Evolutionary conservation across 2,888 invertebrate species (phyloP).

Genomic region (Lepidocyrtoides sp.): DNA sequence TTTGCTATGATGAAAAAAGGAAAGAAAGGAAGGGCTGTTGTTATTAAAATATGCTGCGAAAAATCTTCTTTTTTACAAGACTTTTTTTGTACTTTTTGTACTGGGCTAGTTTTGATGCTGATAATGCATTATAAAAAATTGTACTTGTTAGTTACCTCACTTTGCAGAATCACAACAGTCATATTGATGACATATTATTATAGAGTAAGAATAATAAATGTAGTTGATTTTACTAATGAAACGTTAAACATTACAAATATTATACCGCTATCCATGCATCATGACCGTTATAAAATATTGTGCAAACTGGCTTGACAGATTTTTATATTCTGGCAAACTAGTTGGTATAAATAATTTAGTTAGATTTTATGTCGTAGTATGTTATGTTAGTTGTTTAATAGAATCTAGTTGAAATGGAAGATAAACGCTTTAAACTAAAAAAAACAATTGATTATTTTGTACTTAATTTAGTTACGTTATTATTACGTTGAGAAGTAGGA

Average conservation of each 20-base stretch:
- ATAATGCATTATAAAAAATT: conserved; percentile 17
- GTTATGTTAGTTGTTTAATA: neutral
- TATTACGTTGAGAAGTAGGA: neutral
- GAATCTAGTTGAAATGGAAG: conserved; percentile 40
- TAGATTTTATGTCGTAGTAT: neutral
- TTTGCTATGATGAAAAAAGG: conserved; percentile 1
- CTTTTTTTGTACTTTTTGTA: conserved; percentile 53
- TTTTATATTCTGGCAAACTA: neutral
- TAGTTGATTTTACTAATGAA: neutral
- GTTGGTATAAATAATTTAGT: neutral
- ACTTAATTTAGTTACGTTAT: conserved; percentile 42
- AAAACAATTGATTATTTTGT: conserved; percentile 22
- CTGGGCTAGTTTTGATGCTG: conserved; percentile 30
- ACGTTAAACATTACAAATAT: neutral
- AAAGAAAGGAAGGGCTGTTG: neutral
- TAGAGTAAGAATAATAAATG: neutral
- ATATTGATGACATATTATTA: conserved; percentile 2
- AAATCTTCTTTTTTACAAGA: conserved; percentile 49
- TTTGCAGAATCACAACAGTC: neutral
- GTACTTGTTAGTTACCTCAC: conserved; percentile 55
- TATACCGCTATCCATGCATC: neutral
- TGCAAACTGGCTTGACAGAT: neutral
- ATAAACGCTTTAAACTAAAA: conserved; percentile 41
- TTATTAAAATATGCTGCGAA: too few relatives aligned
- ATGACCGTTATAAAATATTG: too few relatives aligned